These are phyloP conservation scores for Sebastolobus altivelis DNA, from an alignment of 2,797 vertebrate species.

Conservation along the genomic window DNA sequence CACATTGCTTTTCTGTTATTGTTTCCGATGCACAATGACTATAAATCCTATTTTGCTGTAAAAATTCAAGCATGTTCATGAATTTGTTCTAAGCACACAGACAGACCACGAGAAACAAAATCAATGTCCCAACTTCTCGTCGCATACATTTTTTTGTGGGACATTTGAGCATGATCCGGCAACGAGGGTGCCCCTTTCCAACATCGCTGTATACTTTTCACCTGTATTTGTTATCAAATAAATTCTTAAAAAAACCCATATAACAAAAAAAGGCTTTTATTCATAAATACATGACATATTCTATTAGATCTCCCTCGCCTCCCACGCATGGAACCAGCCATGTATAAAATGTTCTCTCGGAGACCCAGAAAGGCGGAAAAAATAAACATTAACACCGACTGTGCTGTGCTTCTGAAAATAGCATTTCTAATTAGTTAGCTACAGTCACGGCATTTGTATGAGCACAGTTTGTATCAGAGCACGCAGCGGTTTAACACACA, in stretches of 20 bases:
- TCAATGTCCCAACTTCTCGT: not conserved
- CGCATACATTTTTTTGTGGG: not conserved
- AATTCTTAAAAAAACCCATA: slow-evolving; percentile 9
- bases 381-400: slow-evolving; percentile 55
- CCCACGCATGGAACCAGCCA: slow-evolving; percentile 61
- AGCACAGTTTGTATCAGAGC: slow-evolving; percentile 37
- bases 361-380: slow-evolving; percentile 55
- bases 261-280: slow-evolving; percentile 58
- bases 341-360: slow-evolving; percentile 54
- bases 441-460: slow-evolving; percentile 44
- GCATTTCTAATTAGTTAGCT: slow-evolving; percentile 56
- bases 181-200: not conserved
- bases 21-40: not conserved
- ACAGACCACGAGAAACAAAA: not conserved
- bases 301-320: slow-evolving; percentile 24
- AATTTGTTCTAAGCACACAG: not conserved
- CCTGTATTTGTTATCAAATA: not conserved
- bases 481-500: slow-evolving; percentile 26
- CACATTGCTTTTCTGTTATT: slow-evolving; percentile 13
- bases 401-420: slow-evolving; percentile 59
- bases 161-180: not conserved
- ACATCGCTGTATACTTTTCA: not conserved
- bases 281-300: slow-evolving; percentile 39
- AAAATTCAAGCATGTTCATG: not conserved
- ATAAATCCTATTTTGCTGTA: not conserved